Conservation (phyloP, 2,888 invertebrate genomes). For the Aspidiotus rigidus region DNA sequence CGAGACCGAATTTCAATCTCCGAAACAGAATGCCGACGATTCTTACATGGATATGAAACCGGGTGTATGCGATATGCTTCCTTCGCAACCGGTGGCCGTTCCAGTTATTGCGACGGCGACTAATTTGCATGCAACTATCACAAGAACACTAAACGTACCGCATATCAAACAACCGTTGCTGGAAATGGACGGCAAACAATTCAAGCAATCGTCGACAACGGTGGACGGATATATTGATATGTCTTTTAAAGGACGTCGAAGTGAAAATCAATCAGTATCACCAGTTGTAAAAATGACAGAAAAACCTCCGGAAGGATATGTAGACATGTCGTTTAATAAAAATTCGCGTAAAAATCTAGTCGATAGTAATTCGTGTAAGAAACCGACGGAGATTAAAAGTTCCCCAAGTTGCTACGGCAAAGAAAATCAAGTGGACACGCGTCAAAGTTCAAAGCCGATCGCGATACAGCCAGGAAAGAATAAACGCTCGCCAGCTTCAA, state of each 20-base stretch:
- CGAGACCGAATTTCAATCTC: conserved; percentile 35
- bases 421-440: conserved; percentile 17
- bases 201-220: conserved; percentile 13
- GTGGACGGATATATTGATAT: conserved; percentile 27
- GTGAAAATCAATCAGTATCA: conserved; percentile 6
- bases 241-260: conserved; percentile 19
- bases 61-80: conserved; percentile 18
- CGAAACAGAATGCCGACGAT: not conserved
- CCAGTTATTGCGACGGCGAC: conserved; percentile 14
- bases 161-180: conserved; percentile 28
- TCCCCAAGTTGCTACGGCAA: conserved; percentile 7
- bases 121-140: conserved; percentile 18
- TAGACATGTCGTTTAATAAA: conserved; percentile 45
- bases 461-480: conserved; percentile 22
- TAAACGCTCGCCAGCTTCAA: conserved; percentile 17
- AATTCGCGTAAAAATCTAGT: conserved; percentile 38
- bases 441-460: conserved; percentile 27
- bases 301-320: conserved; percentile 45
- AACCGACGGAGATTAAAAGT: not conserved
- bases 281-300: conserved; percentile 14
- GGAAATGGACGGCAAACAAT: conserved; percentile 26
- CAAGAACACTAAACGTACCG: conserved; percentile 5
- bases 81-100: not conserved
- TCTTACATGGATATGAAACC: conserved; percentile 35
- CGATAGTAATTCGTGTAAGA: conserved; percentile 17